Percentiles rank a stretch among this genome's conserved stretches.
Conservation (phyloP, 2,113 vertebrate species). For the Blennius ocellaris region DNA sequence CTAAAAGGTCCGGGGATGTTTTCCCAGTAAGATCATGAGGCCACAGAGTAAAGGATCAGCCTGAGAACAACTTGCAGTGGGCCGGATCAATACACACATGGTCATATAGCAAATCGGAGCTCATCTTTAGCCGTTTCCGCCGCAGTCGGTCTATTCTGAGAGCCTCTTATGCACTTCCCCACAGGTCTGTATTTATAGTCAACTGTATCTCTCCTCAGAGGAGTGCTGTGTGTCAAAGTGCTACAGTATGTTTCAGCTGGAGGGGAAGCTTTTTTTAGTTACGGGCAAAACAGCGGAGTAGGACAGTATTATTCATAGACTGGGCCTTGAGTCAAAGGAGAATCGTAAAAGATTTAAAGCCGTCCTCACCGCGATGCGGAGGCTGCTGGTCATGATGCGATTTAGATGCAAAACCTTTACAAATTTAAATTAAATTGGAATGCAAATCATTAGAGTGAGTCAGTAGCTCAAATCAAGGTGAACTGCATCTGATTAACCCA, state of each 20-base stretch:
- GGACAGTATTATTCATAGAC: not conserved
- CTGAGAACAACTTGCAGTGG: conserved; percentile 34
- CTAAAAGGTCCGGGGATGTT: too few relatives aligned
- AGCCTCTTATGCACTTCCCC: conserved; percentile 9
- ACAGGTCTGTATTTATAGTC: conserved; percentile 16
- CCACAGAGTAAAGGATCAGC: conserved; percentile 38
- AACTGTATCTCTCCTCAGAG: not conserved
- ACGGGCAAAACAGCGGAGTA: too few relatives aligned
- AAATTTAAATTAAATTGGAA: conserved; percentile 13
- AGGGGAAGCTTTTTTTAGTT: not conserved
- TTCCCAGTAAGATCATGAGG: conserved; percentile 27
- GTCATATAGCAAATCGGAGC: conserved; percentile 31
- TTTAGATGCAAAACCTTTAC: conserved; percentile 5
- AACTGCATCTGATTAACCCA: conserved; percentile 18
- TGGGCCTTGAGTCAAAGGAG: conserved; percentile 5
- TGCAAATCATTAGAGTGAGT: not conserved
- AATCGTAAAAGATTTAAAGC: conserved; percentile 2
- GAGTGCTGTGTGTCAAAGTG: not conserved
- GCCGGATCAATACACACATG: conserved; percentile 37
- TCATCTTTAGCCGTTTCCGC: conserved; percentile 26
- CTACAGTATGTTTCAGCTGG: not conserved
- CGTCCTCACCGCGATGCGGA: conserved; percentile 1
- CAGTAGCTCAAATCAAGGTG: conserved; percentile 4
- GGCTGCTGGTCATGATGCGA: conserved; percentile 5
- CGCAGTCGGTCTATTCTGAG: conserved; percentile 21